These are phyloP conservation scores for Lucifuga dentata DNA, from an alignment of 2,113 vertebrate genomes.

Conservation along the genomic window DNA sequence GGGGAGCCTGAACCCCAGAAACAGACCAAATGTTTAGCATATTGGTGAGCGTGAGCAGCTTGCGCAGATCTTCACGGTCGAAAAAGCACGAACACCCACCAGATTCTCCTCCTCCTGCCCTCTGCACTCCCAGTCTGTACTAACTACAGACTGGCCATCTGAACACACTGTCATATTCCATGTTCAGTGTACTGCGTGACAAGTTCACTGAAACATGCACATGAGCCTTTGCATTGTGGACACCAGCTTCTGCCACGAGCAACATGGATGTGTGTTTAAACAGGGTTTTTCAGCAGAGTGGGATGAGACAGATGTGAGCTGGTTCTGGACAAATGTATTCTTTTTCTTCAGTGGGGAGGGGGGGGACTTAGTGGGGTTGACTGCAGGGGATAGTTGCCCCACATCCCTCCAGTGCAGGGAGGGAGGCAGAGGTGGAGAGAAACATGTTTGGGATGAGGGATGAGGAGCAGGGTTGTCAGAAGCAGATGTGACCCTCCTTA, in stretches of 20 bases:
- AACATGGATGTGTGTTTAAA: conserved; percentile 60
- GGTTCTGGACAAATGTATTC: conserved; percentile 68
- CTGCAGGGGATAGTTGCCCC: conserved; percentile 72
- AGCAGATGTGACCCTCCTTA: conserved; percentile 68
- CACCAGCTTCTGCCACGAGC: conserved; percentile 48
- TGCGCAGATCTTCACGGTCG: conserved; percentile 6
- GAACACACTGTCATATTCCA: conserved; percentile 35
- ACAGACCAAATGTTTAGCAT: conserved; percentile 18
- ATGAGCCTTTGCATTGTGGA: conserved; percentile 43
- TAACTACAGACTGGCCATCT: conserved; percentile 9
- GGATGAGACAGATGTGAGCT: conserved; percentile 69
- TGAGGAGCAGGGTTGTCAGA: conserved; percentile 49
- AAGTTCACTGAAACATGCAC: conserved; percentile 52
- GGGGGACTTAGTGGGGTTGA: conserved; percentile 58
- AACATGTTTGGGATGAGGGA: conserved; percentile 49
- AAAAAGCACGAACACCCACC: conserved; percentile 4
- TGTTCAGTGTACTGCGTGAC: conserved; percentile 44
- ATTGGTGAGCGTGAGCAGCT: conserved; percentile 1
- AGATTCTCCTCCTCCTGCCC: background rate
- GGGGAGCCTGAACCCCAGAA: conserved; percentile 34
- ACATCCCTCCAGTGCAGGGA: conserved; percentile 48
- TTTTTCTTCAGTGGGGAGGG: conserved; percentile 53
- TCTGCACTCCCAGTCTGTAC: background rate
- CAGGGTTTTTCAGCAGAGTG: conserved; percentile 54
- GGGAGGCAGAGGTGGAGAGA: conserved; percentile 44